Evolutionary conservation across 2,888 invertebrate genomes (phyloP), one percentile per base, ranked within the genome.

Genomic region (Cheilosia variabilis): DNA sequence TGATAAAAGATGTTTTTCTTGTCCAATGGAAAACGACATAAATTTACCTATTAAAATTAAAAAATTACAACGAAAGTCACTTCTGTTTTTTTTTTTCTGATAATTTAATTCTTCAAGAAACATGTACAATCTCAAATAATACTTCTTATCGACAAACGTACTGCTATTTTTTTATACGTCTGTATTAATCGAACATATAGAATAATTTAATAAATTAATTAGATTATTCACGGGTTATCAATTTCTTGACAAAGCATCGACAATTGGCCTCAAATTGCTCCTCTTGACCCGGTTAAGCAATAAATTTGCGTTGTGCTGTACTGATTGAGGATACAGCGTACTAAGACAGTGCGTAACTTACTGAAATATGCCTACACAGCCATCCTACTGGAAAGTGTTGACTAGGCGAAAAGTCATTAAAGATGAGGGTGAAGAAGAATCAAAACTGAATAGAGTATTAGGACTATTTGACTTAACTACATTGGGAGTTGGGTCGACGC

Each of bases 401-500:
- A 92, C 92, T 5, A 89, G 92, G 9, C 90, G 91, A 78, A 92
- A 92, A 88, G 86, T 87, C 10, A 81, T 92, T n/a, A 82, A 86
- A 2, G 78, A 89, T 10, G 90, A 90, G 63, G 60, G 45, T n/a
- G 90, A 90, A 27, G 88, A 88, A 2, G 91, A 92, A 1, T 87
- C 89, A 0, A 92, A 91, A 84, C 83, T 92, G 4, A 90, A 91
- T 80, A 90, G 92, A 6, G 90, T 92, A 4, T 87, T 92, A 50
- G 90, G 91, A 4, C 87, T 92, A 6, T 92, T 90, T 87, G 97
- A 98, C 91, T 93, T 98, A 78, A 96, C 96, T 0, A 95, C 96
- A 1, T 91, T 98, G 55, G 98, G 95, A 9, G 94, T 96, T 84
- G 96, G 96, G 83, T 95, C 96, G 87, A 96, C 96, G 0, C 93